Percentiles rank a stretch among this genome's conserved stretches.
These are phyloP conservation scores for Chrysocyon brachyurus DNA, from an alignment of 2,797 vertebrate genomes.

Conservation along the genomic window DNA sequence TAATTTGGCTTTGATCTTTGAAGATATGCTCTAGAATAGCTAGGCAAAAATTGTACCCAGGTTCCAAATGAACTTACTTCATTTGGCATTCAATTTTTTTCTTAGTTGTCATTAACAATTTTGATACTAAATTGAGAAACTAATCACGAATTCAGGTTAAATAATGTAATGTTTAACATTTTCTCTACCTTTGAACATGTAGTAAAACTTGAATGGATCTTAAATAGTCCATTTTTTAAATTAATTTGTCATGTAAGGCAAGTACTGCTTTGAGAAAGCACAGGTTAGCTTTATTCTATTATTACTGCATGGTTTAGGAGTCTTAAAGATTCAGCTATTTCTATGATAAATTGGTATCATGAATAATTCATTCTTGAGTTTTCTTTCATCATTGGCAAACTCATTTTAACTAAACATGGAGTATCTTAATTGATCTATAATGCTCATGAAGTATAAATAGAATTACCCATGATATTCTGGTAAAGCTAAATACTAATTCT, in stretches of 20 bases:
- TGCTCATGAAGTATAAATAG: background rate
- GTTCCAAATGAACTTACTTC: background rate
- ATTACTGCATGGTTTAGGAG: background rate
- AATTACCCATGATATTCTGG: background rate
- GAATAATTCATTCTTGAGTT: constrained; percentile 22
- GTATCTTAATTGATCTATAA: background rate
- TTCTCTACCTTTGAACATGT: background rate
- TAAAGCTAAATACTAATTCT: background rate
- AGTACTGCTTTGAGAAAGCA: background rate
- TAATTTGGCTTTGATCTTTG: constrained; percentile 16
- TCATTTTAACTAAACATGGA: constrained; percentile 21
- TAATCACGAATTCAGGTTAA: constrained; percentile 55
- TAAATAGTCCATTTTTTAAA: constrained; percentile 19
- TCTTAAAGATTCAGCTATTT: constrained; percentile 39
- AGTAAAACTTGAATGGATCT: constrained; percentile 22
- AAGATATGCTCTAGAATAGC: background rate
- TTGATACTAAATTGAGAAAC: constrained; percentile 20
- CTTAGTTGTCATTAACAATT: background rate
- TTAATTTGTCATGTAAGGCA: constrained; percentile 11
- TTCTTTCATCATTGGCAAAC: background rate
- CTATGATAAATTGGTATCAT: background rate
- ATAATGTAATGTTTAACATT: constrained; percentile 12
- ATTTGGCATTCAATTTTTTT: background rate
- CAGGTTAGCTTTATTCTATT: constrained; percentile 4
- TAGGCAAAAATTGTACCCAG: background rate